Evolutionary conservation across 2,888 invertebrate species (phyloP).

Genomic region (Gisinianus flammeolus): DNA sequence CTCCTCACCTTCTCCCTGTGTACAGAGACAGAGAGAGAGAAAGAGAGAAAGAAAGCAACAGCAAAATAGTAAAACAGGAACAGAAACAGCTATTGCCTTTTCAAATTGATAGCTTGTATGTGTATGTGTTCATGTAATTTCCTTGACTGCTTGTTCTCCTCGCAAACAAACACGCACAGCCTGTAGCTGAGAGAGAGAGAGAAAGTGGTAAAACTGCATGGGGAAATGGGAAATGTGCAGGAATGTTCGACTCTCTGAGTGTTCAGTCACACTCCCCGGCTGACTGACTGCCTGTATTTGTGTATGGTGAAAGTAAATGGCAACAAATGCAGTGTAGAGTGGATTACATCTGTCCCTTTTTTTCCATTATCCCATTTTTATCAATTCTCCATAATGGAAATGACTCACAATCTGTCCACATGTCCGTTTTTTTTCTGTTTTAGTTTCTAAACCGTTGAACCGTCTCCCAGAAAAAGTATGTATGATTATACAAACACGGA

Average conservation of each 20-base stretch:
- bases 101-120: not conserved
- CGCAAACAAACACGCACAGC: not conserved
- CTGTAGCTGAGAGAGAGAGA: too few relatives aligned
- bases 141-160: not conserved
- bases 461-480: too few relatives aligned
- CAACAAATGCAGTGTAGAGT: not conserved
- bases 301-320: not conserved
- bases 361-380: too few relatives aligned
- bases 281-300: not conserved
- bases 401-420: constrained; percentile 17
- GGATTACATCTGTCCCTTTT: not conserved
- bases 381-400: not conserved
- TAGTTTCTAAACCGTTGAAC: too few relatives aligned
- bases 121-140: not conserved
- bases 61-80: too few relatives aligned
- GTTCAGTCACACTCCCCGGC: too few relatives aligned
- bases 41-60: too few relatives aligned
- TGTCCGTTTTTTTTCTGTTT: constrained; percentile 12
- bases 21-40: too few relatives aligned
- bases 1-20: constrained; percentile 4
- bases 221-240: too few relatives aligned
- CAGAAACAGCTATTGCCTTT: not conserved
- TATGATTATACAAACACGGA: too few relatives aligned
- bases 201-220: too few relatives aligned
- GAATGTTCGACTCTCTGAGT: too few relatives aligned